Conservation (phyloP, 2,888 invertebrate species). For the Eubasilissa splendida region DNA sequence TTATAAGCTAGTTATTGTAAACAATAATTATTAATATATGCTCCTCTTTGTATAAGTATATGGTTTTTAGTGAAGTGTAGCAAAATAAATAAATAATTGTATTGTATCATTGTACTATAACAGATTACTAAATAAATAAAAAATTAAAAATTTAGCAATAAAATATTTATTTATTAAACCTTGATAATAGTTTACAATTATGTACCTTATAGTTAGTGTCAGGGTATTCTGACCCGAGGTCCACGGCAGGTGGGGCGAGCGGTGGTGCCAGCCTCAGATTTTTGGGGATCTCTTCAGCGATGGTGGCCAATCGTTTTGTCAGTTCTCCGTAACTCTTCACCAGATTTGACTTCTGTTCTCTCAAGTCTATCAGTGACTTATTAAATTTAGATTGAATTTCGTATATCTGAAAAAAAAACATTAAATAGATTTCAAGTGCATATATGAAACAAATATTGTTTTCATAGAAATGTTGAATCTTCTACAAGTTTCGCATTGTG, state of each 20-base stretch:
- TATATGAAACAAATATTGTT: too few relatives aligned
- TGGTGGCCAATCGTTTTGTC: slow-evolving; percentile 18
- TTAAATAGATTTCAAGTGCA: neutral
- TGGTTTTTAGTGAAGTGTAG: too few relatives aligned
- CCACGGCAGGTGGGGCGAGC: slow-evolving; percentile 66
- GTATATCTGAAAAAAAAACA: slow-evolving; percentile 63
- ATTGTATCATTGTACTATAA: too few relatives aligned
- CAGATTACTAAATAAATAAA: too few relatives aligned
- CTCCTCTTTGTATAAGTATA: too few relatives aligned
- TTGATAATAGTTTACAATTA: neutral
- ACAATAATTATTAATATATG: too few relatives aligned
- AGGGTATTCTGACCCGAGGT: slow-evolving; percentile 73
- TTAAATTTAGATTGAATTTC: slow-evolving; percentile 68
- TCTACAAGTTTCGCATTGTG: too few relatives aligned
- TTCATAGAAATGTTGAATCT: too few relatives aligned
- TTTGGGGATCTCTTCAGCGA: slow-evolving; percentile 60
- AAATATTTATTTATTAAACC: too few relatives aligned
- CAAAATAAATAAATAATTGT: too few relatives aligned
- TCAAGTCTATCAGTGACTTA: slow-evolving; percentile 65
- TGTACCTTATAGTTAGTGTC: slow-evolving; percentile 74
- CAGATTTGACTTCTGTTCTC: slow-evolving; percentile 63
- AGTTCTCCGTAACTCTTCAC: slow-evolving; percentile 42
- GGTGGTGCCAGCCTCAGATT: slow-evolving; percentile 64
- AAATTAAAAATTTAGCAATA: too few relatives aligned
- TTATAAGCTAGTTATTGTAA: too few relatives aligned